Evolutionary conservation across 1,140 invertebrate species (phyloP).

Genomic region (Stegodyphus mimosarum): DNA sequence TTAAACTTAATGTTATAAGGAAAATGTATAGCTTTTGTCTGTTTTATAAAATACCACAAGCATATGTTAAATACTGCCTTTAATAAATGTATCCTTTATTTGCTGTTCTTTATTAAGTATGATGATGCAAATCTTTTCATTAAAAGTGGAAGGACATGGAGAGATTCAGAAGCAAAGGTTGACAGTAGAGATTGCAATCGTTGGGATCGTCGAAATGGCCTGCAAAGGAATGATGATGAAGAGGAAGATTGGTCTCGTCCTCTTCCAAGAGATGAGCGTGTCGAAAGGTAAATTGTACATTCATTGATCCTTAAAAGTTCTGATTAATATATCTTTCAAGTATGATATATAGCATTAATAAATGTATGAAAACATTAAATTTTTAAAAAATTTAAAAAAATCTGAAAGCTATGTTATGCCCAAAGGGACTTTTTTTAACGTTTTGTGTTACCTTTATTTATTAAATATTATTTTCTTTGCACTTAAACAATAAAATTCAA

Average conservation of each 20-base stretch:
- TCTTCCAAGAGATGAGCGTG: conserved; percentile 83
- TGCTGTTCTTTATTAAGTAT: neutral
- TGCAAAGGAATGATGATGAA: conserved; percentile 63
- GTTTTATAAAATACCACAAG: too few relatives aligned
- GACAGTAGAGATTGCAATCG: conserved; percentile 42
- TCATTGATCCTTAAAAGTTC: neutral
- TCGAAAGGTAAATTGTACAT: conserved; percentile 74
- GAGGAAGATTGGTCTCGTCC: conserved; percentile 85
- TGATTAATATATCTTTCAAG: too few relatives aligned
- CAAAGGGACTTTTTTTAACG: too few relatives aligned
- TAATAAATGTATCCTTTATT: neutral
- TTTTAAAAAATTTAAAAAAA: too few relatives aligned
- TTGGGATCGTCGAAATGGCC: conserved; percentile 62
- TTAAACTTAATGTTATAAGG: too few relatives aligned
- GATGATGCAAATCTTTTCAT: neutral
- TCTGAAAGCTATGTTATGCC: too few relatives aligned
- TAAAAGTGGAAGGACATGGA: conserved; percentile 37
- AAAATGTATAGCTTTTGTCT: too few relatives aligned
- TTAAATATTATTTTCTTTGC: too few relatives aligned
- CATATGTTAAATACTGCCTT: neutral
- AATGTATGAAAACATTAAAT: too few relatives aligned
- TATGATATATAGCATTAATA: too few relatives aligned
- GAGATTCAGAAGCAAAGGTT: conserved; percentile 47
- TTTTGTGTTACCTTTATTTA: too few relatives aligned
- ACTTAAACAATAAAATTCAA: too few relatives aligned